Evolutionary conservation across 1,140 invertebrate genomes (phyloP).

Genomic region (Ectropis grisescens): DNA sequence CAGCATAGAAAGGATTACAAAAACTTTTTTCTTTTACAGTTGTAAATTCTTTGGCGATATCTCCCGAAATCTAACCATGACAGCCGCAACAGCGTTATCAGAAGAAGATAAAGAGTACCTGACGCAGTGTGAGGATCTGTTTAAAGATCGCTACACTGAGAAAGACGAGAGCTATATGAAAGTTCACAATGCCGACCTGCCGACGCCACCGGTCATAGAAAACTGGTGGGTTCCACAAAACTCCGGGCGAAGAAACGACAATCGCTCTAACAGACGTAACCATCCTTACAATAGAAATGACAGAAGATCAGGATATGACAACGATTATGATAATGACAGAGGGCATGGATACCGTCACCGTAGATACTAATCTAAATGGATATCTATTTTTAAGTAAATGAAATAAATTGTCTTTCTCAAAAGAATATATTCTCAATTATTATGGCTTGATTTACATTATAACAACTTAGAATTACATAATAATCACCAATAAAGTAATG

Average conservation of each 20-base stretch:
- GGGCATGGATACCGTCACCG: slow-evolving; percentile 5
- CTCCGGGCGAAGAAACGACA: slow-evolving; percentile 25
- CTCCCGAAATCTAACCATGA: slow-evolving; percentile 23
- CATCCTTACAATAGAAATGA: slow-evolving; percentile 23
- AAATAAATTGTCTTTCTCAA: slow-evolving; percentile 53
- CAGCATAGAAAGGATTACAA: too few species aligned
- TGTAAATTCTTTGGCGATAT: slow-evolving; percentile 27
- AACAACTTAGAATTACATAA: slow-evolving; percentile 67
- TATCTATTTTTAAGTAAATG: slow-evolving; percentile 4
- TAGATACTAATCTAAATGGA: slow-evolving; percentile 19
- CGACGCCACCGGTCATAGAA: slow-evolving; percentile 51
- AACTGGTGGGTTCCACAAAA: slow-evolving; percentile 32
- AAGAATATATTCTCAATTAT: slow-evolving; percentile 69
- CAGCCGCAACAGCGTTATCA: slow-evolving; percentile 34
- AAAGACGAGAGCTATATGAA: slow-evolving; percentile 62
- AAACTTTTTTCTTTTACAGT: slow-evolving; percentile 38
- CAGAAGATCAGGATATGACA: slow-evolving; percentile 6
- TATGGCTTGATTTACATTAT: slow-evolving; percentile 68
- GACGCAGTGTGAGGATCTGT: slow-evolving; percentile 48
- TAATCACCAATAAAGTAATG: slow-evolving; percentile 61
- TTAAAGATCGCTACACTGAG: slow-evolving; percentile 56
- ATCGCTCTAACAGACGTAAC: slow-evolving; percentile 24
- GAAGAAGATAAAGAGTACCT: slow-evolving; percentile 50
- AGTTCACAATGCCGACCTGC: slow-evolving; percentile 39
- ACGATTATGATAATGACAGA: slow-evolving; percentile 12